Base-by-base conservation (phyloP, 2,888 invertebrate genomes). In the Ophion ellenae region DNA sequence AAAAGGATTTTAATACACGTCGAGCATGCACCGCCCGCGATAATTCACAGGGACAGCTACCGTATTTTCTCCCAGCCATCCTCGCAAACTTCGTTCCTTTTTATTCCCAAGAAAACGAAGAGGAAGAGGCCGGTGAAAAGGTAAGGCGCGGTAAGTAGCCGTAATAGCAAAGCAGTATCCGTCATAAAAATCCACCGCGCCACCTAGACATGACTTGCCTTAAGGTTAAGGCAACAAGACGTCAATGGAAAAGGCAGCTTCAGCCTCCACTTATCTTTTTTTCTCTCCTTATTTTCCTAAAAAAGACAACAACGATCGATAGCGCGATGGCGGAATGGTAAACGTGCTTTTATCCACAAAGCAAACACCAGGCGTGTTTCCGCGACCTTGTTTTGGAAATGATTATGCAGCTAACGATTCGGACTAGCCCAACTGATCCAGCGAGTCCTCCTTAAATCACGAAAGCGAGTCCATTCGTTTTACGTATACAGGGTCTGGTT, bases 1-100 rank as follows among this genome's bases (percentile, higher is more conserved):
- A 91, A 92, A 91, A 91, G 90, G 91, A 92, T 91, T 91, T 92
- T 91, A 91, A 91, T 91, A 90, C 90, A 89, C 89, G 89, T 89
- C 90, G 87, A 87, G 89, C 84, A 87, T 86, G 63, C 86, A 85
- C 84, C 80, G 53, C 73, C 81, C 67, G 86, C 86, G 86, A 90
- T 91, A 90, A 91, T 91, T 92, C 90, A 89, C 89, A 89, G 88
- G 84, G 88, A 89, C 89, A 85, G 86, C 83, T 76, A 83, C 90
- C 89, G 89, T 89, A 90, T 90, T 90, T 90, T 87, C 63, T 70
- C 24, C 36, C 0, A 81, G 76, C 81, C 69, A 69, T 59, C 53
- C 36, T 47, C 24, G 77, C 36, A 28, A 76, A 78, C 40, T 70
- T 66, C 47, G 77, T 14, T 70, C 24, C 40, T 28, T 64, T 53